Percentiles rank a stretch among this genome's conserved stretches.
Evolutionary conservation across 2,797 vertebrate genomes (phyloP).

Genomic region (Syndactyla subalaris): DNA sequence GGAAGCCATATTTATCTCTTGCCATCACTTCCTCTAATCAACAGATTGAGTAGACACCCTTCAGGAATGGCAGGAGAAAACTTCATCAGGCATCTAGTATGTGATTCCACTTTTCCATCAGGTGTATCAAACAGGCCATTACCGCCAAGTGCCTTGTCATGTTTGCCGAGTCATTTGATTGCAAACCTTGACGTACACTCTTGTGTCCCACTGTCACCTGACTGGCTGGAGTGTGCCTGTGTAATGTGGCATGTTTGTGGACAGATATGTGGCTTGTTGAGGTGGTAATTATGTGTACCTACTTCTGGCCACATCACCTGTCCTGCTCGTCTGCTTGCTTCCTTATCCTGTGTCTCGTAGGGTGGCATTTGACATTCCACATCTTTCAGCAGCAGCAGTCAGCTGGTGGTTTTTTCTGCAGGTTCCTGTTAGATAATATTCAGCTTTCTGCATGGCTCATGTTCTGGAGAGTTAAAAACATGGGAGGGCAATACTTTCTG

Average conservation of each 20-base stretch:
- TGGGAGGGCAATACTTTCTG: background rate
- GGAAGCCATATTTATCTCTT: constrained; percentile 53
- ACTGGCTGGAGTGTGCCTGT: background rate
- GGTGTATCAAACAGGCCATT: background rate
- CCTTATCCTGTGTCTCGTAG: background rate
- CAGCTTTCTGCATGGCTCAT: background rate
- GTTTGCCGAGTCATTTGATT: background rate
- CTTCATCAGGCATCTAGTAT: background rate
- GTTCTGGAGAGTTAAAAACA: background rate
- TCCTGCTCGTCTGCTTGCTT: background rate
- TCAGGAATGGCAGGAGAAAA: constrained; percentile 24
- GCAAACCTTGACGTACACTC: background rate
- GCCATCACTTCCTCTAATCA: constrained; percentile 59
- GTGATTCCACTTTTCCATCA: background rate
- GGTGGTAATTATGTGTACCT: background rate
- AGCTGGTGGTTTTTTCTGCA: constrained; percentile 4
- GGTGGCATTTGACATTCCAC: background rate
- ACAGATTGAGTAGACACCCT: constrained; percentile 5
- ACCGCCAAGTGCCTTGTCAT: background rate
- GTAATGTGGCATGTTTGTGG: background rate
- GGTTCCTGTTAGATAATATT: background rate
- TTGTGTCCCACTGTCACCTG: background rate
- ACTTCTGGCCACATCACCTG: constrained; percentile 26
- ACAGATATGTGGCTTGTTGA: background rate
- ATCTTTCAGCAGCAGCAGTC: constrained; percentile 5